phyloP scores from a whole-genome alignment of 2,113 vertebrate species.

The Aphyosemion australe region DNA sequence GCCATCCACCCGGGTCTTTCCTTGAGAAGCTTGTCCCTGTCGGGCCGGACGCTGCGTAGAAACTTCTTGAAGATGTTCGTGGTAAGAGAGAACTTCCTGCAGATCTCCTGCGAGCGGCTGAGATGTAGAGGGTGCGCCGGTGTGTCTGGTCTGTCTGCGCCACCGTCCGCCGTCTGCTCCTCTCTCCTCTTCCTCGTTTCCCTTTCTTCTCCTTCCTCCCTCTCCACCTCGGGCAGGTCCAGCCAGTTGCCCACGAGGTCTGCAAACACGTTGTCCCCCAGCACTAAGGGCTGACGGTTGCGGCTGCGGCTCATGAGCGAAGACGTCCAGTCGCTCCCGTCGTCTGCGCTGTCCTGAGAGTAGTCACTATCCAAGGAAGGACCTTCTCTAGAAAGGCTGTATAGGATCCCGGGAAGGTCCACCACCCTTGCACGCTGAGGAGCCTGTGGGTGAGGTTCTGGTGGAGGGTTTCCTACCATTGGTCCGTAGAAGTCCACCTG shows the following conservation, averaged over 20 bases:
- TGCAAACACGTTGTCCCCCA: slow-evolving; percentile 95
- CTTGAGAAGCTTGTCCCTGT: slow-evolving; percentile 91
- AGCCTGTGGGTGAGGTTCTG: slow-evolving; percentile 41
- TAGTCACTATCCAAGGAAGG: slow-evolving; percentile 75
- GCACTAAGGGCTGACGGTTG: slow-evolving; percentile 91
- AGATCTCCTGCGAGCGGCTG: slow-evolving; percentile 88
- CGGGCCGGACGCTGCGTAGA: slow-evolving; percentile 89
- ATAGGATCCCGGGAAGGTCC: slow-evolving; percentile 74
- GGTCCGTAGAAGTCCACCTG: slow-evolving; percentile 72
- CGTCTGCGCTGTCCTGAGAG: slow-evolving; percentile 77
- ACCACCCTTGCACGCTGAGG: slow-evolving; percentile 36
- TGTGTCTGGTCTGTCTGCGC: slow-evolving; percentile 67
- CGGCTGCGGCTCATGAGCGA: slow-evolving; percentile 91
- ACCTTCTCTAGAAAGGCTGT: slow-evolving; percentile 76
- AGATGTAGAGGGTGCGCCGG: slow-evolving; percentile 68
- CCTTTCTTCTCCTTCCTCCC: slow-evolving; percentile 66
- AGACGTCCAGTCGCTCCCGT: slow-evolving; percentile 91
- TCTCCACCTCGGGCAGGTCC: slow-evolving; percentile 92
- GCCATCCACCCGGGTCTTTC: slow-evolving; percentile 92
- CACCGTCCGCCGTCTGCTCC: slow-evolving; percentile 36
- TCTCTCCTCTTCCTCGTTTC: slow-evolving; percentile 67
- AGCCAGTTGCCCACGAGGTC: slow-evolving; percentile 98
- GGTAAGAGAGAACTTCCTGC: slow-evolving; percentile 89
- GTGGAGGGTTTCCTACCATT: slow-evolving; percentile 62
- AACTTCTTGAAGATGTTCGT: slow-evolving; percentile 97